phyloP scores from a whole-genome alignment of 2,888 invertebrate species.

The Torymus texanus region DNA sequence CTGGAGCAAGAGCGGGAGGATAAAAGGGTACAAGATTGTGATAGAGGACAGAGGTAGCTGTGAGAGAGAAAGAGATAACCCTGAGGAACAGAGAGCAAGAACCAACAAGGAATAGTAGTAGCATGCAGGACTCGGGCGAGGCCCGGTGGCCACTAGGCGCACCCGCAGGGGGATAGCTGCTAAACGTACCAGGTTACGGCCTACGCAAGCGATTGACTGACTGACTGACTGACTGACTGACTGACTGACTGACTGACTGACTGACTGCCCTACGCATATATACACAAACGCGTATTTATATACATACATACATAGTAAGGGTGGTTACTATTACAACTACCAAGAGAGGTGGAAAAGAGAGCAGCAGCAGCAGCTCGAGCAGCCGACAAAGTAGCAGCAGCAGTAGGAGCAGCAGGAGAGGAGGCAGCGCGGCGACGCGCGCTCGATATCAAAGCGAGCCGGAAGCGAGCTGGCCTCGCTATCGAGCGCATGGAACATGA shows the following conservation, averaged over 20 bases:
- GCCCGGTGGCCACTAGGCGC: slow-evolving; percentile 64
- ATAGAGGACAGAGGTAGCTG: slow-evolving; percentile 50
- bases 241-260: background rate
- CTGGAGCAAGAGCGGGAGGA: too few relatives aligned
- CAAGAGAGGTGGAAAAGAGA: background rate
- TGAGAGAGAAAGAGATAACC: background rate
- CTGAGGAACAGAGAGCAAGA: slow-evolving; percentile 55
- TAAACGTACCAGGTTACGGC: slow-evolving; percentile 3
- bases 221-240: background rate
- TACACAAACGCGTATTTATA: too few relatives aligned
- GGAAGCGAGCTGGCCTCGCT: slow-evolving; percentile 74
- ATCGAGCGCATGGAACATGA: slow-evolving; percentile 74
- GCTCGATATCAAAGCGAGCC: slow-evolving; percentile 37
- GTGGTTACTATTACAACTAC: too few relatives aligned
- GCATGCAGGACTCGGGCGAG: slow-evolving; percentile 71
- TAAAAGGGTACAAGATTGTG: slow-evolving; percentile 18
- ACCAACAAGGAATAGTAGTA: slow-evolving; percentile 59
- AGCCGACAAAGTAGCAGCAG: background rate
- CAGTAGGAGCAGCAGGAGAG: too few relatives aligned
- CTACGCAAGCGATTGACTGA: background rate
- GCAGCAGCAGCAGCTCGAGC: background rate
- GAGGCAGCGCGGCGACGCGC: slow-evolving; percentile 16
- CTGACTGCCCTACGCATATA: too few relatives aligned
- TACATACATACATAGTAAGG: too few relatives aligned
- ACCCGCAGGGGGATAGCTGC: slow-evolving; percentile 64